Percentiles rank a stretch among this genome's conserved stretches.
Conservation (phyloP, 2,888 invertebrate species). For the Melanophora roralis region DNA sequence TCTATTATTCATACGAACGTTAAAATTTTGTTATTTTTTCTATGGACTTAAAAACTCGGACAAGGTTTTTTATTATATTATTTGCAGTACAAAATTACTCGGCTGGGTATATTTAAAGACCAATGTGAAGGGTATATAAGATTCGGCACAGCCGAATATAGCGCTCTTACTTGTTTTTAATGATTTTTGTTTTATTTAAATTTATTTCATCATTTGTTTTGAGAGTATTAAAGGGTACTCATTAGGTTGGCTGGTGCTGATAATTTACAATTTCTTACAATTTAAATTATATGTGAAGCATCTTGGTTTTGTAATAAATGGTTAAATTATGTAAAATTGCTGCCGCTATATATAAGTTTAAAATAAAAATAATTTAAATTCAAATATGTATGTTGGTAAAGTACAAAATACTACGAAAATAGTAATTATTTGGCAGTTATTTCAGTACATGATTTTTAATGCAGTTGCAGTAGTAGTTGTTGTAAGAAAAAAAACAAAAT, state of each 20-base stretch:
- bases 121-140: too few species aligned
- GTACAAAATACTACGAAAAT: slow-evolving; percentile 28
- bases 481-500: slow-evolving; percentile 4
- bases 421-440: slow-evolving; percentile 16
- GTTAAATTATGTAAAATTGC: slow-evolving; percentile 74
- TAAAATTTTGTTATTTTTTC: too few species aligned
- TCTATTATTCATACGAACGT: too few species aligned
- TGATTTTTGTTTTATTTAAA: slow-evolving; percentile 26
- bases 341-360: too few species aligned
- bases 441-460: slow-evolving; percentile 11
- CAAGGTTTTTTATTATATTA: too few species aligned
- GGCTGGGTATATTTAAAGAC: too few species aligned
- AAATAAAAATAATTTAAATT: neutral
- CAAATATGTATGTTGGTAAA: neutral
- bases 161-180: slow-evolving; percentile 64
- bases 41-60: too few species aligned
- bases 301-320: slow-evolving; percentile 71
- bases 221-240: slow-evolving; percentile 49
- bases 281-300: slow-evolving; percentile 70
- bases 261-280: slow-evolving; percentile 66
- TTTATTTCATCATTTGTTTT: slow-evolving; percentile 36
- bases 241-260: slow-evolving; percentile 47
- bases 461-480: neutral
- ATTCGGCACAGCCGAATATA: too few species aligned
- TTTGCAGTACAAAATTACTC: too few species aligned